phyloP scores from a whole-genome alignment of 1,140 invertebrate genomes.

The Holotrichia oblita region DNA sequence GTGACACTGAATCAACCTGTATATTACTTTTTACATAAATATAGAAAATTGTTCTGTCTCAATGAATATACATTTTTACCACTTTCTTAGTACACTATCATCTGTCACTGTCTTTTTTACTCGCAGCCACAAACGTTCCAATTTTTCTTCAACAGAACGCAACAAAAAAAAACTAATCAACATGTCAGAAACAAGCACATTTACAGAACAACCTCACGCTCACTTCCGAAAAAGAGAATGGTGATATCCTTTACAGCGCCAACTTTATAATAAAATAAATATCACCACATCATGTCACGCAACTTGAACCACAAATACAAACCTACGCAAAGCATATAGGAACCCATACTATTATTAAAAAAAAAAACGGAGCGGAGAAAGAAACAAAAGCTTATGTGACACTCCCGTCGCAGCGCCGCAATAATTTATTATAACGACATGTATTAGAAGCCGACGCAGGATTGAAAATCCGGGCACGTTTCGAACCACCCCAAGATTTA shows the following conservation, averaged over 20 bases:
- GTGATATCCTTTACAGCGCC: background rate
- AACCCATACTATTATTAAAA: background rate
- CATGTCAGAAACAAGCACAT: slow-evolving; percentile 1
- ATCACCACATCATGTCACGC: slow-evolving; percentile 1
- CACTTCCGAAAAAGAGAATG: background rate
- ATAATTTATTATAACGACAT: slow-evolving; percentile 18
- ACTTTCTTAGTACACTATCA: too few species aligned
- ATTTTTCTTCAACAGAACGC: too few species aligned
- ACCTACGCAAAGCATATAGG: background rate
- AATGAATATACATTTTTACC: too few species aligned
- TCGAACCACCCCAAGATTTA: background rate
- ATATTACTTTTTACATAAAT: too few species aligned
- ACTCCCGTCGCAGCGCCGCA: background rate
- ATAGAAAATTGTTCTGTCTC: too few species aligned
- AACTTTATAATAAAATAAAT: slow-evolving; percentile 15
- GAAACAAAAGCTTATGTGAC: background rate
- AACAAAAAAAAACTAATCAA: background rate
- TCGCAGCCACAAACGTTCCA: too few species aligned
- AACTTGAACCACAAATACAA: slow-evolving; percentile 2
- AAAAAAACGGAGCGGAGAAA: background rate
- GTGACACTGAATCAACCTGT: too few species aligned
- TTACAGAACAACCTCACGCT: background rate
- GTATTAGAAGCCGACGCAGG: background rate
- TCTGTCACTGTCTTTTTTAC: too few species aligned
- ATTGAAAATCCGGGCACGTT: background rate